Base-by-base conservation (phyloP, 92 coral and sea anemone species). In the Heteractis magnifica region DNA sequence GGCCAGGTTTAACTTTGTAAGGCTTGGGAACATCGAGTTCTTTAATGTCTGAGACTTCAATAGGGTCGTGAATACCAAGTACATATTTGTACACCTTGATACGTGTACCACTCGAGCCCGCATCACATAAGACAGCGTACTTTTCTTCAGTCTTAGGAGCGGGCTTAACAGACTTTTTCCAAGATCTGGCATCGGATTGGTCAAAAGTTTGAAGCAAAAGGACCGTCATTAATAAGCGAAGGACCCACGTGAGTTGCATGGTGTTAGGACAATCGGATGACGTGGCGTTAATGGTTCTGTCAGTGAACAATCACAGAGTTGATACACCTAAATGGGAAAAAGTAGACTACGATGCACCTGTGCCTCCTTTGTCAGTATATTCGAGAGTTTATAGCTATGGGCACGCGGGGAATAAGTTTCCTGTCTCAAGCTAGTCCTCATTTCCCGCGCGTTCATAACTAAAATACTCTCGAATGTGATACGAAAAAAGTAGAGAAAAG, bases 21-120 rank as follows among this genome's bases (percentile, higher is more conserved):
- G 84, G 84, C 4, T 60, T 60, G 9, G 77, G 84, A 58, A 80
- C 64, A 12, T 80, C 56, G 48, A 80, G 75, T 53, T 80, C 53
- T 41, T 65, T 51, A 50, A 80, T 10, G 68, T 80, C 84, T 0
- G 84, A 55, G 55, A 26, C 73, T 65, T 71, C 76, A 49, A 80
- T 80, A 14, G 84, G 79, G 34, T 52, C 23, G 23, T 80, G 84
- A 4, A 41, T 26, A 20, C 84, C 84, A 26, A 23, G 20, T 14
- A 72, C 20, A 10, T 44, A 58, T 9, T 80, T 64, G 77, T 80
- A 80, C 34, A 68, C 62, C 26, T 80, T 80, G 21, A 80, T 51
- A 18, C 64, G 74, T 14, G 76, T 80, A 18, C 84, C 84, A 18
- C 76, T 80, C 18, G 76, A 65, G 76, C 84, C 84, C 72, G 84